Evolutionary conservation across 2,797 vertebrate genomes (phyloP), one percentile per base, ranked within the genome.

Genomic region (Pagetopsis macropterus): DNA sequence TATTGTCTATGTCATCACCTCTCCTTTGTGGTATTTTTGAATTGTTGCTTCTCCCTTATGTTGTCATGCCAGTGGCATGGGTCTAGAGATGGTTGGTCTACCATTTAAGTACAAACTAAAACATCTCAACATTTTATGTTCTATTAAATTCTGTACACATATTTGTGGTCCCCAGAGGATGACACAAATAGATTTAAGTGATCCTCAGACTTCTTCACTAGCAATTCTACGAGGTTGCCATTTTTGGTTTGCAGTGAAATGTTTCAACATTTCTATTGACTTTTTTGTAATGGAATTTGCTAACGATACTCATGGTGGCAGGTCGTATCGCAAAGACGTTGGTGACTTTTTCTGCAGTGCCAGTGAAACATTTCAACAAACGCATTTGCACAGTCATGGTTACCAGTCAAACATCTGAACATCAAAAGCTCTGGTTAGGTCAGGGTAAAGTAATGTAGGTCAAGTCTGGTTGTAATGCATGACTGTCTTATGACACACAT

Each of bases 401-500:
- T 31, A 37, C 40, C 19, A 65, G 48, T 31, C 16, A 48, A 31
- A 16, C 10, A 52, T 70, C 15, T 21, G 65, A 65, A 17, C 19
- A 61, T 72, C 74, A 66, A 45, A 55, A 49, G 9, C 4, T 78
- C 54, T 66, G 17, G 27, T 58, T n/a, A 70, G 67, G 17, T 66
- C 63, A 75, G 19, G 50, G 17, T 49, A 48, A 64, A 43, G 27
- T 57, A 54, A 57, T 19, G 15, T 13, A 61, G 41, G 51, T 55
- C 23, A 55, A 33, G 57, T 75, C 45, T 58, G 31, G 41, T 65
- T 49, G 23, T 45, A 46, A 70, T 66, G 44, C 50, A 54, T 71
- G 62, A 59, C 52, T 74, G 73, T 70, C 72, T 78, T 57, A 71
- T 75, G 65, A 80, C 75, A 19, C 7, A 33, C 3, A 77, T 62